phyloP scores from a whole-genome alignment of 2,113 vertebrate genomes.

The Corapipo altera region DNA sequence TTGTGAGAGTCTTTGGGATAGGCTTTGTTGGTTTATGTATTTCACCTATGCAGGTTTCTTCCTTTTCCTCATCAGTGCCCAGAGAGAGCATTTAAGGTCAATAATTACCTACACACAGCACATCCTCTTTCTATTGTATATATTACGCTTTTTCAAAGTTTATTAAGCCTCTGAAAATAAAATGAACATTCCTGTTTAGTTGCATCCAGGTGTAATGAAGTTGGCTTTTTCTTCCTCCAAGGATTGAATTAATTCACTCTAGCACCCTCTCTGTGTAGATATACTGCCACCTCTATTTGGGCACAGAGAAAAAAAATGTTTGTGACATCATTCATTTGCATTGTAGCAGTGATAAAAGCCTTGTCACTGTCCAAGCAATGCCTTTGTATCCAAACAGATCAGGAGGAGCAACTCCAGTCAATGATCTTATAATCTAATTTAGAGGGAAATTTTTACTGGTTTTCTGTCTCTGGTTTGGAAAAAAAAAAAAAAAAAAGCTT shows the following conservation, averaged over 20 bases:
- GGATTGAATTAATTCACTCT: neutral
- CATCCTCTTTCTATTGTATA: slow-evolving; percentile 9
- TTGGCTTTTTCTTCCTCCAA: neutral
- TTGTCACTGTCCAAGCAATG: neutral
- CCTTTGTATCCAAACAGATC: neutral
- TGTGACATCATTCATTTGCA: neutral
- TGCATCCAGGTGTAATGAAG: neutral
- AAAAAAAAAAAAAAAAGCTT: neutral
- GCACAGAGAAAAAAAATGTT: neutral
- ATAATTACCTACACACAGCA: slow-evolving; percentile 39
- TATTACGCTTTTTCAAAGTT: slow-evolving; percentile 7
- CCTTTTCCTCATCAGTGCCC: slow-evolving; percentile 3
- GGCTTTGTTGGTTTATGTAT: neutral
- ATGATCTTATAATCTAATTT: neutral
- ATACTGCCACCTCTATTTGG: neutral
- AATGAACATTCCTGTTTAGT: neutral
- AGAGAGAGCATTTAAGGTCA: slow-evolving; percentile 65
- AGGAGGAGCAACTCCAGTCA: neutral
- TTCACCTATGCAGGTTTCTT: neutral
- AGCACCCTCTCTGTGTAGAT: neutral
- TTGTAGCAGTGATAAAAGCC: neutral
- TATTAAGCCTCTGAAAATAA: slow-evolving; percentile 23
- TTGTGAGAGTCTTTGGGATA: neutral
- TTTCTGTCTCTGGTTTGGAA: neutral
- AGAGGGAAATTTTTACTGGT: neutral